These are phyloP conservation scores for Argopecten irradians DNA, from an alignment of 1,140 invertebrate species.

Conservation along the genomic window DNA sequence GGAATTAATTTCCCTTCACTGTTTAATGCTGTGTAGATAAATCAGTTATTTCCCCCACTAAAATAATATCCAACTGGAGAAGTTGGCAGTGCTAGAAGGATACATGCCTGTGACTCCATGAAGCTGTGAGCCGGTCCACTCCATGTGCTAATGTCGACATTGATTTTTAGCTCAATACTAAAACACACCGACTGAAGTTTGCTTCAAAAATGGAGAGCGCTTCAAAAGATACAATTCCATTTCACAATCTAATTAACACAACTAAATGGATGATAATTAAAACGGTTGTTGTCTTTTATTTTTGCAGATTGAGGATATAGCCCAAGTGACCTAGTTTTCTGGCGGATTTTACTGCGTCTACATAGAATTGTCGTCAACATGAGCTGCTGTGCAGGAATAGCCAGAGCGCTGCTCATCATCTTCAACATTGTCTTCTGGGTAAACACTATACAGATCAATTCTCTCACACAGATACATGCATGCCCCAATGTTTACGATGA, in stretches of 20 bases:
- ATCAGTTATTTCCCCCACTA: neutral
- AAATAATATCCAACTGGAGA: neutral
- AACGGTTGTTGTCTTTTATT: neutral
- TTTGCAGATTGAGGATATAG: neutral
- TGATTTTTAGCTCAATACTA: constrained; percentile 22
- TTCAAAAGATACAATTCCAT: neutral
- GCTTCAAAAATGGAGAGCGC: neutral
- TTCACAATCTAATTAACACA: neutral
- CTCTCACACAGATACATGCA: neutral
- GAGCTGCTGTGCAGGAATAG: constrained; percentile 70
- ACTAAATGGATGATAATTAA: neutral
- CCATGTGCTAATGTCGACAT: neutral
- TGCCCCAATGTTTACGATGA: neutral
- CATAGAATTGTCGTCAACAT: constrained; percentile 37
- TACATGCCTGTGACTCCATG: neutral
- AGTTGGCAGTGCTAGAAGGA: neutral
- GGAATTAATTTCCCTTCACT: neutral
- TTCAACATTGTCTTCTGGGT: constrained; percentile 82
- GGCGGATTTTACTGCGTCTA: neutral
- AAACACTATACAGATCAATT: constrained; percentile 13
- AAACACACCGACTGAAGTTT: neutral
- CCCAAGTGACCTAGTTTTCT: neutral
- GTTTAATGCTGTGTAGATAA: neutral
- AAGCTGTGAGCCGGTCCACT: neutral
- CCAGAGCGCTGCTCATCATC: constrained; percentile 86